These are phyloP conservation scores for Amphimedon queenslandica DNA, from an alignment of 37 sponge, comb jelly and placozoan species.

Conservation along the genomic window DNA sequence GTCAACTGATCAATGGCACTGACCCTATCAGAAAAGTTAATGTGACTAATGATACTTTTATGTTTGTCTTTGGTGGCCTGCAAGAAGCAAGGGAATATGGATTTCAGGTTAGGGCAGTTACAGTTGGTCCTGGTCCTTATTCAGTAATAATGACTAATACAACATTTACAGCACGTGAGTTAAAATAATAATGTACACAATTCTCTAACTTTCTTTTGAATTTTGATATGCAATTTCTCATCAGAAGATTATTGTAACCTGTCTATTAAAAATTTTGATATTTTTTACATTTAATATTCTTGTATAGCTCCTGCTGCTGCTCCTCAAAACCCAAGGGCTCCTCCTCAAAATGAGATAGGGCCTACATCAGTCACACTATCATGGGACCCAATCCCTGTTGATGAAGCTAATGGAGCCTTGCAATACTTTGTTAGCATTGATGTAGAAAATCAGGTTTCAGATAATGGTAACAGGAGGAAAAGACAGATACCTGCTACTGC, in stretches of 20 bases:
- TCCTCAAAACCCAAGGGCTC: neutral
- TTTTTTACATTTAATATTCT: too few relatives aligned
- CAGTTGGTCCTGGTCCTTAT: constrained; percentile 19
- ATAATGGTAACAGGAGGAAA: constrained; percentile 3
- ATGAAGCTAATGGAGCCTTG: neutral
- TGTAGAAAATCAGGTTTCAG: neutral
- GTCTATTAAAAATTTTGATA: too few relatives aligned
- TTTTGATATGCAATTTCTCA: too few relatives aligned
- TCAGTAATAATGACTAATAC: neutral
- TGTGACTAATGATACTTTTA: too few relatives aligned
- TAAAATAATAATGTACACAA: too few relatives aligned
- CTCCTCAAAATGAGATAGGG: neutral
- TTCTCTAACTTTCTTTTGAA: too few relatives aligned
- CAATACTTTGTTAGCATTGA: neutral
- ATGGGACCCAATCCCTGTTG: neutral
- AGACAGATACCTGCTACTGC: constrained; percentile 7
- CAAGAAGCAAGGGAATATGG: neutral
- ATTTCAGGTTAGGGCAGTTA: neutral
- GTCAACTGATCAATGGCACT: neutral
- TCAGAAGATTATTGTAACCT: too few relatives aligned
- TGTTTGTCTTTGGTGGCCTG: too few relatives aligned
- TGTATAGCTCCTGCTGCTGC: neutral
- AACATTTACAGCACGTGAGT: constrained; percentile 21
- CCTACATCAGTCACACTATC: constrained; percentile 6
- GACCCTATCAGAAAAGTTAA: too few relatives aligned